Base-by-base conservation (phyloP, 2,888 invertebrate species). In the Hipparchia semele region DNA sequence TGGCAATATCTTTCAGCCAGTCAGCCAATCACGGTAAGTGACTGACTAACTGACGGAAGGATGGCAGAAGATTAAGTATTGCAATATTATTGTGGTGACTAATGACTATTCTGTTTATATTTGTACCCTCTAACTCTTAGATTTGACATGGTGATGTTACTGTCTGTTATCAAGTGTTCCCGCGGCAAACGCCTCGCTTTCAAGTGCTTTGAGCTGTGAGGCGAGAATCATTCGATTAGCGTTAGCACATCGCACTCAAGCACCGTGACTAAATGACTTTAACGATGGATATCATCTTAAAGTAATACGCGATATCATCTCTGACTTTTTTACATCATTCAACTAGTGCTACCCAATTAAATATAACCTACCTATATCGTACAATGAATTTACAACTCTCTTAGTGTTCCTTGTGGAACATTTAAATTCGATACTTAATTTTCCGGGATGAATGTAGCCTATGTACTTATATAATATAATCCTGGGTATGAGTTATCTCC, bases 221-320 rank as follows among this genome's bases (percentile, higher is more conserved):
- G 83, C 81, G 85, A 85, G 82, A 81, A 82, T 86, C 82, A 89
- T 90, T 88, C 84, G 86, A 90, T 90, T 87, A 88, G 80, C 82
- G 82, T 68, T 68, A 68, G 69, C 59, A 60, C 51, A 49, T 60
- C 46, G 61, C 69, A 69, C 60, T 69, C 80, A 39, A 45, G 78
- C 83, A 84, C 83, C 80, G 81, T 72, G 71, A 71, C 70, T 69
- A 70, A 73, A 74, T 68, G 6, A 33, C 39, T 59, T 65, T 53
- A 51, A 53, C 53, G 12, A 65, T 65, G 51, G 49, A 51, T 65
- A 33, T 65, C 33, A 49, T 49, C 49, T 45, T 46, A 46, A 33
- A 60, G 10, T 12, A n/a, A 61, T 45, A 53, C 2, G 12, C 53
- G 53, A 53, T 53, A 53, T 53, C 53, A 53, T 53, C 12, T 53